Evolutionary conservation across 1,140 invertebrate species (phyloP).

Genomic region (Zaprionus inermis): DNA sequence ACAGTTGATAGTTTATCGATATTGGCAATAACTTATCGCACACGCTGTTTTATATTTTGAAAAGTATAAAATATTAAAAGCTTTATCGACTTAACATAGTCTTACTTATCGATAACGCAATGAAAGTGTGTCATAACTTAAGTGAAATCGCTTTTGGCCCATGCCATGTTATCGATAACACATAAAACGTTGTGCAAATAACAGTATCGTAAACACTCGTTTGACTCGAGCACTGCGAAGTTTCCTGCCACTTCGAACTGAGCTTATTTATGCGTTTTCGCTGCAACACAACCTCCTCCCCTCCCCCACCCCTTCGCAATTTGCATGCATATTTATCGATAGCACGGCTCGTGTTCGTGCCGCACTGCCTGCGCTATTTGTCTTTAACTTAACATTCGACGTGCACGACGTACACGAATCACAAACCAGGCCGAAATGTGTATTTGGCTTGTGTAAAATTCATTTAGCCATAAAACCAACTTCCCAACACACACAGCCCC

Average conservation of each 20-base stretch:
- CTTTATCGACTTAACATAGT: slow-evolving; percentile 5
- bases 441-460: slow-evolving; percentile 71
- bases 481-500: slow-evolving; percentile 14
- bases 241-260: background rate
- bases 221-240: background rate
- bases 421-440: slow-evolving; percentile 72
- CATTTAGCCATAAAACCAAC: slow-evolving; percentile 73
- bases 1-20: background rate
- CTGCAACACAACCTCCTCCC: too few relatives aligned
- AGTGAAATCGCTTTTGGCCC: background rate
- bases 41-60: too few relatives aligned
- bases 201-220: background rate
- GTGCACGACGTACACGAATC: slow-evolving; percentile 49
- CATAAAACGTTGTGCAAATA: background rate
- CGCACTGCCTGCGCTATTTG: background rate
- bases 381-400: slow-evolving; percentile 18
- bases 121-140: background rate
- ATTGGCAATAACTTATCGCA: background rate
- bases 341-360: background rate
- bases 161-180: slow-evolving; percentile 10
- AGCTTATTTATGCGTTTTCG: slow-evolving; percentile 7
- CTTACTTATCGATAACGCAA: background rate
- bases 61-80: background rate
- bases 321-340: slow-evolving; percentile 16
- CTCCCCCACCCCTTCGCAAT: background rate